Evolutionary conservation across 1,140 invertebrate genomes (phyloP).

Genomic region (Lepidurus apus): DNA sequence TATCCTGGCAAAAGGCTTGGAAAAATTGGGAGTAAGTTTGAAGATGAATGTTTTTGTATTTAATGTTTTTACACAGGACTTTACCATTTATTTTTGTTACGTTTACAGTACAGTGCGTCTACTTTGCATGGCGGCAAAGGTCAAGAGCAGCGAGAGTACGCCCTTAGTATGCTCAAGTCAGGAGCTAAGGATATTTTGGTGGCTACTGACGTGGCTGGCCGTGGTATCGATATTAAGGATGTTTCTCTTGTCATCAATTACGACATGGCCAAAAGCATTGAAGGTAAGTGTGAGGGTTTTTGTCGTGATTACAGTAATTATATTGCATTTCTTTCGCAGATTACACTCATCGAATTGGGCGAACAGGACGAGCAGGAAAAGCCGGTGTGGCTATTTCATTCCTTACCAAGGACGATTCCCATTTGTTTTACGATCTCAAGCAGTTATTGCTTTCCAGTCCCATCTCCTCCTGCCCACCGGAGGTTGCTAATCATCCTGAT

Average conservation of each 20-base stretch:
- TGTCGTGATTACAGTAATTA: slow-evolving; percentile 33
- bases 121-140: slow-evolving; percentile 99
- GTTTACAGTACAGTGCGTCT: slow-evolving; percentile 76
- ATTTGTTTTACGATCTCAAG: slow-evolving; percentile 95
- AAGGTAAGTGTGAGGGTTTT: slow-evolving; percentile 54
- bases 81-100: slow-evolving; percentile 29
- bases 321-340: slow-evolving; percentile 52
- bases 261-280: slow-evolving; percentile 98
- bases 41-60: neutral
- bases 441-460: slow-evolving; percentile 83
- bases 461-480: slow-evolving; percentile 90
- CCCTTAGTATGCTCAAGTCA: slow-evolving; percentile 88
- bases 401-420: slow-evolving; percentile 92
- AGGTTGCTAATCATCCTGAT: slow-evolving; percentile 96
- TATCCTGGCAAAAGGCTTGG: slow-evolving; percentile 90
- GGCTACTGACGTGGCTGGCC: slow-evolving; percentile 98
- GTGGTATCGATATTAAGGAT: slow-evolving; percentile 99
- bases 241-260: slow-evolving; percentile 98
- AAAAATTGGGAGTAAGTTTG: slow-evolving; percentile 78
- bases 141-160: slow-evolving; percentile 98
- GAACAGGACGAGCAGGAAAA: slow-evolving; percentile 98
- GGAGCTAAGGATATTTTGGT: slow-evolving; percentile 96
- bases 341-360: slow-evolving; percentile 98
- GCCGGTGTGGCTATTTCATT: slow-evolving; percentile 93
- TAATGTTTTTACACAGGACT: slow-evolving; percentile 16